Evolutionary conservation across 2,797 vertebrate genomes (phyloP).

Genomic region (Forpus xanthops): DNA sequence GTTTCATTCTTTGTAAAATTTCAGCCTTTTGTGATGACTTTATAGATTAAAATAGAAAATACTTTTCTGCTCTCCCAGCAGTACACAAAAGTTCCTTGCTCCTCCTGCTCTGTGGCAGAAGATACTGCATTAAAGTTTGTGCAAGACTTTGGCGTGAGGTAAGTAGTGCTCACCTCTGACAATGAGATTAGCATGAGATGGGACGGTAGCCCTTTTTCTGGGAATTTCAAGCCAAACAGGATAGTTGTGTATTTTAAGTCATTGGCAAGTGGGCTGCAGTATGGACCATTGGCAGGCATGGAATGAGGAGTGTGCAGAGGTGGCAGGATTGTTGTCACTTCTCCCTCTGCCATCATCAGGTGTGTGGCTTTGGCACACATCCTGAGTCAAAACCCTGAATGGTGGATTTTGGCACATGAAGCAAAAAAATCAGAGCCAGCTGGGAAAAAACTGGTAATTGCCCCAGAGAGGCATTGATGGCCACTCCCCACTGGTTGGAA

Average conservation of each 20-base stretch:
- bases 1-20: neutral
- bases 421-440: neutral
- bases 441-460: neutral
- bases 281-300: too few relatives aligned
- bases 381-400: neutral
- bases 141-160: neutral
- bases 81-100: neutral
- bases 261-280: neutral
- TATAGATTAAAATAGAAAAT: neutral
- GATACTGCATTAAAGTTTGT: neutral
- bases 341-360: neutral
- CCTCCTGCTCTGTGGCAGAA: neutral
- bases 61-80: neutral
- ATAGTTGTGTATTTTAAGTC: neutral
- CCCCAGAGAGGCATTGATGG: neutral
- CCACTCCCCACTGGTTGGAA: neutral
- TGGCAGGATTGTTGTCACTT: neutral
- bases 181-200: neutral
- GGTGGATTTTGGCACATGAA: neutral
- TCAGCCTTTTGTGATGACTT: neutral
- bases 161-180: neutral
- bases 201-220: neutral
- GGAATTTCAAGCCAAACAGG: neutral
- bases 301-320: neutral
- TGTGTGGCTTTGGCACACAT: neutral